phyloP scores from a whole-genome alignment of 2,113 vertebrate species.

The Merops nubicus region DNA sequence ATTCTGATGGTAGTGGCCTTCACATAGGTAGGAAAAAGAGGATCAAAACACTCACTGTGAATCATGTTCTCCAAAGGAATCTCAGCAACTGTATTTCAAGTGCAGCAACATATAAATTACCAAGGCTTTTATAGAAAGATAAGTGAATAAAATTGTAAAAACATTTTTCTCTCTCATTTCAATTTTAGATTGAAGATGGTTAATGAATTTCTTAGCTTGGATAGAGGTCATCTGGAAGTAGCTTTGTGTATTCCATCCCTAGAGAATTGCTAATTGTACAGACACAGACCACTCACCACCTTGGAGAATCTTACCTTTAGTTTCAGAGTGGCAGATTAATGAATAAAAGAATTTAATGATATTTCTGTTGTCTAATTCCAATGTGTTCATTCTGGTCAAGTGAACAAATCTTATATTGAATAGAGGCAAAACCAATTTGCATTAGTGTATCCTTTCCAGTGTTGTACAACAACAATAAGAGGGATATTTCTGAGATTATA shows the following conservation, averaged over 20 bases:
- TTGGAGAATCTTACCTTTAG: background rate
- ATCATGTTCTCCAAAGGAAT: background rate
- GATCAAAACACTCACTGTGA: background rate
- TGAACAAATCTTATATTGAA: background rate
- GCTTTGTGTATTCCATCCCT: background rate
- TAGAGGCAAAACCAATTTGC: background rate
- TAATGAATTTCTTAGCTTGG: constrained; percentile 13
- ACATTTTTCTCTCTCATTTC: background rate
- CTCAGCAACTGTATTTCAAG: background rate
- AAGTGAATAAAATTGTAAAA: constrained; percentile 5
- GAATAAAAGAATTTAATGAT: background rate
- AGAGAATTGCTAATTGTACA: background rate
- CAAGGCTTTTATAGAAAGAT: background rate
- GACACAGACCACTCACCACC: background rate
- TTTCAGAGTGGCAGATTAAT: background rate
- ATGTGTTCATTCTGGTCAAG: background rate
- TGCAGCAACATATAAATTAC: background rate
- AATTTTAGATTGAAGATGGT: constrained; percentile 3
- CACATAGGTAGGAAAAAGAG: background rate
- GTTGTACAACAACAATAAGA: background rate
- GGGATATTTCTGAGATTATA: background rate
- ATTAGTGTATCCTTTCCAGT: background rate
- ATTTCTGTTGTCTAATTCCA: background rate
- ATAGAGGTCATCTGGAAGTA: background rate
- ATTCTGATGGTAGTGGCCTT: background rate